A percentile compares a stretch with the other conserved stretches of the same genome.
These are phyloP conservation scores for Dyspetes luteomarginatus DNA, from an alignment of 2,888 invertebrate genomes.

Conservation along the genomic window DNA sequence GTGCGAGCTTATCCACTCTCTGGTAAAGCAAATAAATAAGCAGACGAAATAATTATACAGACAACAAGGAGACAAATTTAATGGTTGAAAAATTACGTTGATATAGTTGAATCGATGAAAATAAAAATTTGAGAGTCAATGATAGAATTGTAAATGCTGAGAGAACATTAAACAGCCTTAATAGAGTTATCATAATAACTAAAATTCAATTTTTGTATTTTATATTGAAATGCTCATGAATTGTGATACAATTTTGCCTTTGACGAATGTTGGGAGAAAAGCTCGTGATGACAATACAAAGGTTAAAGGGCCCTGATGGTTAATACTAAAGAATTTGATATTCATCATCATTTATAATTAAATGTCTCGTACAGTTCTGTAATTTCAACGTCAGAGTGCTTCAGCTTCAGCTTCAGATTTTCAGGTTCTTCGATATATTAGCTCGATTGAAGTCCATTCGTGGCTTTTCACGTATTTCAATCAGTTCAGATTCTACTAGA, in stretches of 20 bases:
- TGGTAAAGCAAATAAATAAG: slow-evolving; percentile 33
- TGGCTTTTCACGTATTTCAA: slow-evolving; percentile 1
- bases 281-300: neutral
- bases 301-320: neutral
- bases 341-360: neutral
- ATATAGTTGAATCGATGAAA: neutral
- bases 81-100: slow-evolving; percentile 3
- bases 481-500: neutral
- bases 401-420: slow-evolving; percentile 1
- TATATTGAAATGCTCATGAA: neutral
- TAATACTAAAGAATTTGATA: slow-evolving; percentile 7
- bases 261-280: neutral
- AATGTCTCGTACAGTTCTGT: neutral
- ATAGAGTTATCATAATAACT: neutral
- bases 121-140: neutral
- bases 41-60: slow-evolving; percentile 14
- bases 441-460: slow-evolving; percentile 19
- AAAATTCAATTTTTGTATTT: neutral
- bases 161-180: neutral
- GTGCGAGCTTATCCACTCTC: slow-evolving; percentile 49
- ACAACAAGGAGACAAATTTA: neutral
- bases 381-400: slow-evolving; percentile 1
- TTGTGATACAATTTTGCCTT: neutral
- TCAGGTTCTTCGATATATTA: slow-evolving; percentile 10
- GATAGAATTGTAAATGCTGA: neutral